These are phyloP conservation scores for Drosophila neocordata DNA, from an alignment of 1,140 invertebrate species.

Conservation along the genomic window DNA sequence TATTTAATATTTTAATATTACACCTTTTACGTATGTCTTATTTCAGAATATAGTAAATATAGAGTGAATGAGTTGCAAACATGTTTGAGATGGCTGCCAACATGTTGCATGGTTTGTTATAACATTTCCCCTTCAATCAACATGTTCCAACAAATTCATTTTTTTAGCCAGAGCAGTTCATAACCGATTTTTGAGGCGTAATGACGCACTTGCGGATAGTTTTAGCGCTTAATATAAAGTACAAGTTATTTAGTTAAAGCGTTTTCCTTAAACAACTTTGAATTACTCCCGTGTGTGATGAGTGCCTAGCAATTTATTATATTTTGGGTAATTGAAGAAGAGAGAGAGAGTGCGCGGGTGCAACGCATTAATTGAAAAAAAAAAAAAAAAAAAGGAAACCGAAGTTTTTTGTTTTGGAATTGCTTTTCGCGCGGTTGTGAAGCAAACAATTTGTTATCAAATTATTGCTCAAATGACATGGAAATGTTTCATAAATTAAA, in stretches of 20 bases:
- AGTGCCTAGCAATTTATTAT: slow-evolving; percentile 32
- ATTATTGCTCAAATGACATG: slow-evolving; percentile 11
- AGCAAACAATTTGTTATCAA: slow-evolving; percentile 1
- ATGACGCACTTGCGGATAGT: slow-evolving; percentile 8
- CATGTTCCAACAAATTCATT: too few relatives aligned
- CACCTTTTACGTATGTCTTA: too few relatives aligned
- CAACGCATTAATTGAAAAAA: not conserved
- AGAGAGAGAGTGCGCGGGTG: slow-evolving; percentile 8
- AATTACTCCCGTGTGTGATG: slow-evolving; percentile 46
- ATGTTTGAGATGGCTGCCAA: too few relatives aligned
- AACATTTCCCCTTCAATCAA: too few relatives aligned
- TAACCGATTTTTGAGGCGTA: not conserved
- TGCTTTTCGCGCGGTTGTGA: slow-evolving; percentile 6
- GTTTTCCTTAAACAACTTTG: slow-evolving; percentile 42
- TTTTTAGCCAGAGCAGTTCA: too few relatives aligned
- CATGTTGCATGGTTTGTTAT: too few relatives aligned
- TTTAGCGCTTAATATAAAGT: not conserved
- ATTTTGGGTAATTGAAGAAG: slow-evolving; percentile 24
- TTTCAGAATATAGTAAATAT: too few relatives aligned
- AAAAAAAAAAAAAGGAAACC: not conserved
- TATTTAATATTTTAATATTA: too few relatives aligned
- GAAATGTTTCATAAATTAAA: slow-evolving; percentile 1
- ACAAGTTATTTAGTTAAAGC: slow-evolving; percentile 37
- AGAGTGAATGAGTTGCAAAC: too few relatives aligned
- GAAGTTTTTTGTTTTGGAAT: not conserved